Evolutionary conservation across 2,888 invertebrate genomes (phyloP), one percentile per base, ranked within the genome.

Genomic region (Monoplex corrugatus): DNA sequence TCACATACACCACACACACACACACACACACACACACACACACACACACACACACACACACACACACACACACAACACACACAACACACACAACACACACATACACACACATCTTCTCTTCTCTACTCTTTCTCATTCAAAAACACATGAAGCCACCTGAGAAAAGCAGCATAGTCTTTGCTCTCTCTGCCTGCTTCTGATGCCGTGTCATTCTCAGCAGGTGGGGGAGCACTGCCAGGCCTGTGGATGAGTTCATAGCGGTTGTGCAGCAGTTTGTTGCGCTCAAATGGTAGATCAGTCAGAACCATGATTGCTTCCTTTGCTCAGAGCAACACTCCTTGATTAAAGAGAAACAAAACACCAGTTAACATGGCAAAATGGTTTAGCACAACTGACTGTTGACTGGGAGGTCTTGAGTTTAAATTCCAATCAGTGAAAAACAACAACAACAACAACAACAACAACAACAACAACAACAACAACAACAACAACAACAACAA

Each of bases 111-210:
- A n/a, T 1, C 2, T 78, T 80, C 2, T n/a, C n/a, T n/a, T 68
- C 28, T 68, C 16, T 68, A n/a, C 28, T n/a, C 28, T n/a, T 68
- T 68, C 8, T 57, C 32, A n/a, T n/a, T n/a, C n/a, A n/a, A n/a
- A n/a, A n/a, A n/a, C n/a, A n/a, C n/a, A n/a, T n/a, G 44, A 38
- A 91, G 91, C 90, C 92, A 95, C 95, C 93, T 95, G 2, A 95
- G 93, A 91, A 95, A 95, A 63, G 94, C 92, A 57, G 95, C 95
- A 93, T 95, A 95, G 89, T 94, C 93, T 89, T 95, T 94, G 91
- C 92, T 92, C 83, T 91, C 90, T 43, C 90, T 87, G 45, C 90
- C 92, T 72, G 89, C 91, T 2, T 92, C 92, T 44, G 89, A 85
- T 57, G 75, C 84, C 19, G 84, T 23, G 44, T 91, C 91, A 32